These are phyloP conservation scores for Oreohelix idahoensis DNA, from an alignment of 1,140 invertebrate species.

Conservation along the genomic window DNA sequence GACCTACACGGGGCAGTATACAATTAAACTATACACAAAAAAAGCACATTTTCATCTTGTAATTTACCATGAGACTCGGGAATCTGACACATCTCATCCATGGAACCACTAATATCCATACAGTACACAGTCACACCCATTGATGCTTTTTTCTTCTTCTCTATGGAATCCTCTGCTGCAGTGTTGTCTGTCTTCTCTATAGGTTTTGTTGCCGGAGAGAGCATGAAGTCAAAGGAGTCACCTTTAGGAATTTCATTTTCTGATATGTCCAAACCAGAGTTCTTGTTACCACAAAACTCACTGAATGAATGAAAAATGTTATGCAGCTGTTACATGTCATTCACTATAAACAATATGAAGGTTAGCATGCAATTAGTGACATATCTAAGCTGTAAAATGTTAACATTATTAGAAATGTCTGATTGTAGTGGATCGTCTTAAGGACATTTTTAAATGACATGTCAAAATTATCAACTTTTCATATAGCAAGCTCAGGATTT, in stretches of 20 bases:
- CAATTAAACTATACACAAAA: too few relatives aligned
- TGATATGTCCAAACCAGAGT: slow-evolving; percentile 54
- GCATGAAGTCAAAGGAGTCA: slow-evolving; percentile 63
- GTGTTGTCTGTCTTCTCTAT: slow-evolving; percentile 27
- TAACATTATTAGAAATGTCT: too few relatives aligned
- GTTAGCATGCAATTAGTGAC: too few relatives aligned
- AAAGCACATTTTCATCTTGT: background rate
- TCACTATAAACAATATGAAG: too few relatives aligned
- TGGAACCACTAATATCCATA: slow-evolving; percentile 70
- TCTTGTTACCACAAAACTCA: slow-evolving; percentile 67
- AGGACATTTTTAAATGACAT: too few relatives aligned
- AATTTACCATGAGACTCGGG: slow-evolving; percentile 61
- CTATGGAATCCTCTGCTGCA: slow-evolving; percentile 40
- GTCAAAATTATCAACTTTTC: too few relatives aligned
- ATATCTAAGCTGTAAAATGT: too few relatives aligned
- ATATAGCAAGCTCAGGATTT: too few relatives aligned
- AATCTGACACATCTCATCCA: slow-evolving; percentile 51
- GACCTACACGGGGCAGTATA: too few relatives aligned
- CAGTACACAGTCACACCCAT: slow-evolving; percentile 65
- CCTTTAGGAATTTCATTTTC: slow-evolving; percentile 62
- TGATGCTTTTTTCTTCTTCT: slow-evolving; percentile 43
- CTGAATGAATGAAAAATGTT: slow-evolving; percentile 46
- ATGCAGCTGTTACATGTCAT: background rate
- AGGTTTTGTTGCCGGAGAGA: slow-evolving; percentile 50
- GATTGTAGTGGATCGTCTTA: too few relatives aligned